Evolutionary conservation across 2,113 vertebrate species (phyloP), one percentile per base, ranked within the genome.

Genomic region (Tetrao urogallus): DNA sequence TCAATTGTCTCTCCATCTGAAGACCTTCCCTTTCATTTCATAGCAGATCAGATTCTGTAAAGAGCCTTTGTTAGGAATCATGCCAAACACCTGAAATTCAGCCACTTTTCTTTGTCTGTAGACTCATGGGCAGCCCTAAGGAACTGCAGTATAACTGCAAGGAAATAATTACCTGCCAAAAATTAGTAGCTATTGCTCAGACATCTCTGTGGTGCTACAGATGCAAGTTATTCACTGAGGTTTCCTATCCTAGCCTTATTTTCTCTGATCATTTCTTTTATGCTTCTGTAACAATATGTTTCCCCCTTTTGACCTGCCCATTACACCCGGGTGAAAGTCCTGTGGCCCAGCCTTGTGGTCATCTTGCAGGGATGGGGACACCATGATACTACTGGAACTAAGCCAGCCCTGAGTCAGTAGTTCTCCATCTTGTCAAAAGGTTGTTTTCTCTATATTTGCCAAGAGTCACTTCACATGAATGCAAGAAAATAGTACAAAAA

Each of bases 161-260:
- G 43, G 40, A 88, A 86, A 45, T 67, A 47, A 28, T 73, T 40
- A 2, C 18, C 65, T 63, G 70, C 24, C 17, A 77, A 48, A 40
- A 10, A 27, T 0, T 2, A 64, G 43, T 66, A 66, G 56, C 56
- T 66, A 83, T 20, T 13, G 9, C 20, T 86, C 65, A 64, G 40
- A 9, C 30, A 47, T n/a, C 34, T 71, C 45, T 0, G 0, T 12
- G 50, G n/a, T 6, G 8, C 77, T 27, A 56, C 11, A 42, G 66
- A 64, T 45, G 50, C 36, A 82, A 89, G 74, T 30, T 24, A 42
- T 3, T 34, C 24, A 64, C 38, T 60, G 10, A 1, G 0, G 30
- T 67, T 77, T 71, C 36, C 57, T 36, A 4, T 58, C 77, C 47
- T 1, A 2, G 45, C 34, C 61, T 70, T 54, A 43, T 40, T 84